Percentiles rank a stretch among this genome's conserved stretches.
These are phyloP conservation scores for Chelonoidis abingdonii DNA, from an alignment of 2,113 vertebrate species.

Conservation along the genomic window DNA sequence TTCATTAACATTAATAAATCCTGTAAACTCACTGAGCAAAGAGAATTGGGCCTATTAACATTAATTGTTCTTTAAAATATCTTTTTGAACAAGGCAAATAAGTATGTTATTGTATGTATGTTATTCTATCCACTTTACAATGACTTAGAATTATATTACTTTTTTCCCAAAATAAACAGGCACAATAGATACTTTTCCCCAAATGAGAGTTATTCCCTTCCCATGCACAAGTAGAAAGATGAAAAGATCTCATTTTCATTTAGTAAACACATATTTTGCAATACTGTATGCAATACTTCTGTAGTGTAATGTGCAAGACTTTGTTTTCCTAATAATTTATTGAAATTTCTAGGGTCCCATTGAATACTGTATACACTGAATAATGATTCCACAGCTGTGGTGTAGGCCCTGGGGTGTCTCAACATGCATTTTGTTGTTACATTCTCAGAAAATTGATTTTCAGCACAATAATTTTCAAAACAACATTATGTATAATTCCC, in stretches of 20 bases:
- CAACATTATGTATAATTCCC: slow-evolving; percentile 27
- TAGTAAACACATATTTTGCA: not conserved
- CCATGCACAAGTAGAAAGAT: slow-evolving; percentile 4
- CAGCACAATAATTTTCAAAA: slow-evolving; percentile 29
- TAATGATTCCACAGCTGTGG: slow-evolving; percentile 28
- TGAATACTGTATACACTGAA: not conserved
- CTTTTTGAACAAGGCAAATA: not conserved
- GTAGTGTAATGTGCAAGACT: not conserved
- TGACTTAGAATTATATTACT: not conserved
- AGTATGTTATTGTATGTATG: not conserved
- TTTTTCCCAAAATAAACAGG: not conserved
- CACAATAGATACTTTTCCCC: not conserved
- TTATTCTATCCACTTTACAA: not conserved
- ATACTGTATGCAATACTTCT: not conserved
- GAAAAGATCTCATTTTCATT: not conserved
- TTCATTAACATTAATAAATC: not conserved
- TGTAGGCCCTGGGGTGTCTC: not conserved
- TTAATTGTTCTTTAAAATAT: not conserved
- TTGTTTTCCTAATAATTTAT: slow-evolving; percentile 22
- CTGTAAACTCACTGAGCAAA: not conserved
- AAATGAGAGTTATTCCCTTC: not conserved
- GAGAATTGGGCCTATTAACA: not conserved
- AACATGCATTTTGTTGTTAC: slow-evolving; percentile 15
- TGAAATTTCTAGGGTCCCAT: slow-evolving; percentile 19
- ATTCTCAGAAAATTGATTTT: slow-evolving; percentile 54